Conservation (phyloP, 2,113 vertebrate genomes). For the Pygoscelis adeliae region DNA sequence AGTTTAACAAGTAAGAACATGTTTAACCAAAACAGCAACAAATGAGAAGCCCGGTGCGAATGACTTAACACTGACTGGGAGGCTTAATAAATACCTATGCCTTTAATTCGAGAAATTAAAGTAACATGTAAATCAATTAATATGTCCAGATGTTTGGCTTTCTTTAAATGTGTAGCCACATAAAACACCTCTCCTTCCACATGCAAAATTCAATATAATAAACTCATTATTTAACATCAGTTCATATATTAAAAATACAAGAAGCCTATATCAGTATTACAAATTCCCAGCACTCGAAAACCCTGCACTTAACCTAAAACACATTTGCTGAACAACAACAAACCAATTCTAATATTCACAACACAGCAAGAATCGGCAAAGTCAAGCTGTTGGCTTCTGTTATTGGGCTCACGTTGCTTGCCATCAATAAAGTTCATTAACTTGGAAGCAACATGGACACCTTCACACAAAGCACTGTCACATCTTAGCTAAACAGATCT, state of each 20-base stretch:
- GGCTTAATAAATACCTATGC: background rate
- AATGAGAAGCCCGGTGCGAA: background rate
- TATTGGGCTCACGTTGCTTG: rapidly evolving
- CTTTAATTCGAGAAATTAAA: background rate
- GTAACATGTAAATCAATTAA: background rate
- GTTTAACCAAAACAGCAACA: background rate
- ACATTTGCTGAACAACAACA: background rate
- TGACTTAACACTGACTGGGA: background rate
- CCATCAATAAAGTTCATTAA: background rate
- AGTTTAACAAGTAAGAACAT: background rate
- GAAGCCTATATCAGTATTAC: background rate
- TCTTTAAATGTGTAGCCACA: background rate
- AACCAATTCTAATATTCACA: background rate
- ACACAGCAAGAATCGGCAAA: background rate
- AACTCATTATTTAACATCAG: background rate
- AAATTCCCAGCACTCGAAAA: background rate
- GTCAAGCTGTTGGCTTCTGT: background rate
- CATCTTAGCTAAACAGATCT: background rate
- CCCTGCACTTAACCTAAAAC: background rate
- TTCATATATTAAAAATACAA: background rate
- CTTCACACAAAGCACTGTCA: background rate
- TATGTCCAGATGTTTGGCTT: background rate
- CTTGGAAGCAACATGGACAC: background rate
- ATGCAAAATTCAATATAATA: background rate
- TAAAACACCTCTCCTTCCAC: background rate